A percentile compares a stretch with the other conserved stretches of the same genome.
phyloP scores from a whole-genome alignment of 2,888 invertebrate species.

The Macropis europaea region DNA sequence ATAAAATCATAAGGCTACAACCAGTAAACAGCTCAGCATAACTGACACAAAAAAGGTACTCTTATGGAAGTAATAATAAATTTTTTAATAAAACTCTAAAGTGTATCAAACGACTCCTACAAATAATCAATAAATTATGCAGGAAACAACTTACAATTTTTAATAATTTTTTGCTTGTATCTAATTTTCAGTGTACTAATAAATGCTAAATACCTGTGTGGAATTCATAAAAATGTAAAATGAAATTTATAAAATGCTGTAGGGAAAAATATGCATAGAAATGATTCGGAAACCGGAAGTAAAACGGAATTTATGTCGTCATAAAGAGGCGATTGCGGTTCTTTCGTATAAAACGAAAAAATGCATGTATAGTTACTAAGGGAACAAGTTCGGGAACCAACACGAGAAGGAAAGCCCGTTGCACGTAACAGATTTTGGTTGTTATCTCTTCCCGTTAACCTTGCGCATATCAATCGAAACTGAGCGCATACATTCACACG shows the following conservation, averaged over 20 bases:
- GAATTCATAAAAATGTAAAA: too few relatives aligned
- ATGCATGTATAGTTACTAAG: conserved; percentile 20
- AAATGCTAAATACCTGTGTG: too few relatives aligned
- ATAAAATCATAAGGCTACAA: too few relatives aligned
- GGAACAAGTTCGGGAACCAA: conserved; percentile 29
- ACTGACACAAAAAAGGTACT: too few relatives aligned
- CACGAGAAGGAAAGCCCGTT: conserved; percentile 23
- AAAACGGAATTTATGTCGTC: conserved; percentile 41
- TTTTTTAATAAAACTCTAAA: too few relatives aligned
- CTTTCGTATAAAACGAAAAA: conserved; percentile 38
- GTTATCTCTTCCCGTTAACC: conserved; percentile 59
- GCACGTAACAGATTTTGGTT: conserved; percentile 59
- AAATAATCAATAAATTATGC: too few relatives aligned
- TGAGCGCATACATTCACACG: neutral
- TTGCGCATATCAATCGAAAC: conserved; percentile 27
- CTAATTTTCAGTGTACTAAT: too few relatives aligned
- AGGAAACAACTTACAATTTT: too few relatives aligned
- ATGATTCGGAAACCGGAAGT: conserved; percentile 8
- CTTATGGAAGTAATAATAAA: too few relatives aligned
- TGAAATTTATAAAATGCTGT: conserved; percentile 19
- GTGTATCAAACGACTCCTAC: too few relatives aligned
- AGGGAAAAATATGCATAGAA: conserved; percentile 8
- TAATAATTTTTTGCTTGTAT: too few relatives aligned
- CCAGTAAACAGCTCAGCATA: too few relatives aligned
- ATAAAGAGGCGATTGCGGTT: conserved; percentile 53